These are phyloP conservation scores for Dromaius novaehollandiae DNA, from an alignment of 2,113 vertebrate species.

Conservation along the genomic window DNA sequence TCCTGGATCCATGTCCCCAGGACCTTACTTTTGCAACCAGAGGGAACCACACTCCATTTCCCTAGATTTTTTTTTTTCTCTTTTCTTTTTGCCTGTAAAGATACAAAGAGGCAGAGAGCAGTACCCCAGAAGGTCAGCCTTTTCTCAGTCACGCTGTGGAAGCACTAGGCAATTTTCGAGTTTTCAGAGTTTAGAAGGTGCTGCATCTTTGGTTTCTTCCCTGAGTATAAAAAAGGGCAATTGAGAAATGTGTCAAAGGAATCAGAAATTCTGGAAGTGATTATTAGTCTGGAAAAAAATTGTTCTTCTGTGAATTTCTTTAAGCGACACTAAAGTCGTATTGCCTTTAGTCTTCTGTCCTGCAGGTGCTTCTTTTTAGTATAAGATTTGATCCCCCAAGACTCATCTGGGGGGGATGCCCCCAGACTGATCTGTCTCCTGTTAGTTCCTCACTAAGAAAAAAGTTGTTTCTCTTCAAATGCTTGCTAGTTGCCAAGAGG, in stretches of 20 bases:
- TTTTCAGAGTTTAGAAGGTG: background rate
- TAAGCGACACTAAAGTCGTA: background rate
- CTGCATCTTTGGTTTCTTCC: background rate
- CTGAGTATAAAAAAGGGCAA: background rate
- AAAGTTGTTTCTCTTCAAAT: background rate
- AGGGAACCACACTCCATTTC: background rate
- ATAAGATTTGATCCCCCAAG: background rate
- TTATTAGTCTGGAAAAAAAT: background rate
- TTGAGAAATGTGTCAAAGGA: background rate
- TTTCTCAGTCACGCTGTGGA: background rate
- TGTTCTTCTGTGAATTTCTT: background rate
- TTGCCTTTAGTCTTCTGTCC: background rate
- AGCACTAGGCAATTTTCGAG: background rate
- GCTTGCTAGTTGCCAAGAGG: background rate
- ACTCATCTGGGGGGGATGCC: too few species aligned
- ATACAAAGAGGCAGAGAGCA: rapidly evolving
- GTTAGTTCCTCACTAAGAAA: background rate
- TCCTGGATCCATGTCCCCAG: background rate
- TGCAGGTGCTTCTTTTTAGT: background rate
- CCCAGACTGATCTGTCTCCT: background rate
- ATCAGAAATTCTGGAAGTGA: background rate
- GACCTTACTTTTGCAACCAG: background rate
- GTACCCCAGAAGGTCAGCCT: background rate
- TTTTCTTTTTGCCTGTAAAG: background rate
- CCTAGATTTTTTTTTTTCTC: background rate